Percentiles rank a stretch among this genome's conserved stretches.
phyloP scores from a whole-genome alignment of 1,140 invertebrate genomes.

The Catajapyx aquilonaris region DNA sequence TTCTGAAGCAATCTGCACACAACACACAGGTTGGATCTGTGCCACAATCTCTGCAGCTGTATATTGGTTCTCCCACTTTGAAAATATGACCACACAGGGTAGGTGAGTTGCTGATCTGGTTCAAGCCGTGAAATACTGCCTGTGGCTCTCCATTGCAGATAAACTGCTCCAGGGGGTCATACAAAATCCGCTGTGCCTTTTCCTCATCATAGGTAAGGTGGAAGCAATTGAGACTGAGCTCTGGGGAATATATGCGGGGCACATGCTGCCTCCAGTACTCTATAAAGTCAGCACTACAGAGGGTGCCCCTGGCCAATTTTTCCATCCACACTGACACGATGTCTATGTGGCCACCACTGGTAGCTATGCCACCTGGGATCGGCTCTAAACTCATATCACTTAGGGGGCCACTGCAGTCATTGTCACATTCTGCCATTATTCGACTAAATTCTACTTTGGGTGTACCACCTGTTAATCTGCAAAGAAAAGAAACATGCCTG shows the following conservation, averaged over 20 bases:
- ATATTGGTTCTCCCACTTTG: conserved; percentile 89
- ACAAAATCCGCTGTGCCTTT: conserved; percentile 34
- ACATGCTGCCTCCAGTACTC: conserved; percentile 48
- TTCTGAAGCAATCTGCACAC: conserved; percentile 92
- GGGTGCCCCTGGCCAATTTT: conserved; percentile 32
- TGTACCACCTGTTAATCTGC: too few species aligned
- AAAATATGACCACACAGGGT: conserved; percentile 87
- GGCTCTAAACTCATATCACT: too few species aligned
- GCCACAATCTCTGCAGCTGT: conserved; percentile 91
- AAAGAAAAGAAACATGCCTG: too few species aligned
- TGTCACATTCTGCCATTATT: too few species aligned
- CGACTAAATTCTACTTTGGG: too few species aligned
- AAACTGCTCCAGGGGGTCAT: conserved; percentile 51
- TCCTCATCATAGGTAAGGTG: conserved; percentile 52
- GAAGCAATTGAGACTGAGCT: conserved; percentile 38
- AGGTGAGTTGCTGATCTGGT: too few species aligned
- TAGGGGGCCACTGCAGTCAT: too few species aligned
- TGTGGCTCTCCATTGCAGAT: conserved; percentile 47
- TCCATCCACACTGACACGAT: conserved; percentile 25
- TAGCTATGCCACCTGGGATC: too few species aligned
- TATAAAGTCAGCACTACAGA: conserved; percentile 35
- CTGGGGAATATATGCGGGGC: conserved; percentile 45
- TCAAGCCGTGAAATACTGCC: too few species aligned
- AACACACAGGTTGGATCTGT: conserved; percentile 94
- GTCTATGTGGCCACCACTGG: too few species aligned